A percentile compares a stretch with the other conserved stretches of the same genome.
phyloP scores from a whole-genome alignment of 2,888 invertebrate species.

The Coremacera marginata region DNA sequence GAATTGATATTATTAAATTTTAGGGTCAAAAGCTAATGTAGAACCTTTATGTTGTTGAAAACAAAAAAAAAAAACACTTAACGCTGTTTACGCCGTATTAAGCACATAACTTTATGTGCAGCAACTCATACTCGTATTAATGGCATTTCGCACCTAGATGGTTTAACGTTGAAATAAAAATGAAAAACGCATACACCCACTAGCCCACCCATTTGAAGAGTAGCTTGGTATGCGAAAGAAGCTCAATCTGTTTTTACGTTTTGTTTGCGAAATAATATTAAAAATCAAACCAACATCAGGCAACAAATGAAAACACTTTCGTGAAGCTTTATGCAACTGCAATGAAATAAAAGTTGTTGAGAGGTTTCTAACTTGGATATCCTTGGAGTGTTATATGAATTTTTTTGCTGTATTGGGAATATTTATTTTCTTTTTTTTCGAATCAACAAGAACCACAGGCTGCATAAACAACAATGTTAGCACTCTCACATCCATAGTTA shows the following conservation, averaged over 20 bases:
- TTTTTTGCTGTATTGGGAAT: background rate
- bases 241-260: background rate
- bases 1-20: no score
- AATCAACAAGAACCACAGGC: background rate
- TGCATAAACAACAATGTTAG: background rate
- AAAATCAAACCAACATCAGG: background rate
- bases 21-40: no score
- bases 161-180: no score
- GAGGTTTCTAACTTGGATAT: slow-evolving; percentile 58
- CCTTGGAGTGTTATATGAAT: slow-evolving; percentile 32
- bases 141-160: no score
- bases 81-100: no score
- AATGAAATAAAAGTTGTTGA: slow-evolving; percentile 55
- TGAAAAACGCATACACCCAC: no score
- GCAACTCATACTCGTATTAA: no score
- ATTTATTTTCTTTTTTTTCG: background rate
- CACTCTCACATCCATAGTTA: background rate
- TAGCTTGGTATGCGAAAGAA: background rate
- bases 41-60: no score
- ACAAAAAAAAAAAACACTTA: no score
- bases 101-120: no score
- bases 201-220: no score
- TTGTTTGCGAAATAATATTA: background rate
- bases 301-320: background rate
- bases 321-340: slow-evolving; percentile 42